Evolutionary conservation across 2,797 vertebrate species (phyloP).

Genomic region (Alfaro cultratus): DNA sequence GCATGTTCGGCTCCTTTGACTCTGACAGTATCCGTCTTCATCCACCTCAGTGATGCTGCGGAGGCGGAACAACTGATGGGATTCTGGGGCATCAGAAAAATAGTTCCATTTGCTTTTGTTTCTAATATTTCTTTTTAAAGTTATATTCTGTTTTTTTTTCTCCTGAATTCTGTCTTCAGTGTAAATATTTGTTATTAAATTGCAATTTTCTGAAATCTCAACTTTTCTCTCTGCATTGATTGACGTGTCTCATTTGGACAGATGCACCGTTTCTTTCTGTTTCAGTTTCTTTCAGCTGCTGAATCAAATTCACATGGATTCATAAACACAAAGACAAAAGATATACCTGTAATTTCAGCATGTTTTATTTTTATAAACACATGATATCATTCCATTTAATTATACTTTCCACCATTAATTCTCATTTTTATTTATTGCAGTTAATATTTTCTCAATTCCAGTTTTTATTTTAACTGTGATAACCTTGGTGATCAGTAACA

Average conservation of each 20-base stretch:
- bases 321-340: too few relatives aligned
- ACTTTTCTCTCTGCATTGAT: background rate
- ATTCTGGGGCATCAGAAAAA: slow-evolving; percentile 45
- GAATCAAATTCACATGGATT: too few relatives aligned
- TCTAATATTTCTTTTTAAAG: slow-evolving; percentile 51
- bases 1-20: background rate
- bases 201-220: slow-evolving; percentile 55
- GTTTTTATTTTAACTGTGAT: too few relatives aligned
- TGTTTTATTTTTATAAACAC: too few relatives aligned
- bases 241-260: background rate
- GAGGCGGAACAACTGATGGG: slow-evolving; percentile 50
- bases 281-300: background rate
- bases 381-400: too few relatives aligned
- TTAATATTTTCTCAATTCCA: too few relatives aligned
- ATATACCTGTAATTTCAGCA: too few relatives aligned
- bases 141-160: slow-evolving; percentile 39
- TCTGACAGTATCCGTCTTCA: slow-evolving; percentile 30
- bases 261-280: background rate
- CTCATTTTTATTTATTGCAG: too few relatives aligned
- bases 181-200: slow-evolving; percentile 88
- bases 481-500: too few relatives aligned
- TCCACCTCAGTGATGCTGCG: slow-evolving; percentile 42
- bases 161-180: slow-evolving; percentile 71
- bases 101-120: slow-evolving; percentile 27
- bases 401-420: too few relatives aligned